phyloP scores from a whole-genome alignment of 2,113 vertebrate species.

The Taurulus bubalis region DNA sequence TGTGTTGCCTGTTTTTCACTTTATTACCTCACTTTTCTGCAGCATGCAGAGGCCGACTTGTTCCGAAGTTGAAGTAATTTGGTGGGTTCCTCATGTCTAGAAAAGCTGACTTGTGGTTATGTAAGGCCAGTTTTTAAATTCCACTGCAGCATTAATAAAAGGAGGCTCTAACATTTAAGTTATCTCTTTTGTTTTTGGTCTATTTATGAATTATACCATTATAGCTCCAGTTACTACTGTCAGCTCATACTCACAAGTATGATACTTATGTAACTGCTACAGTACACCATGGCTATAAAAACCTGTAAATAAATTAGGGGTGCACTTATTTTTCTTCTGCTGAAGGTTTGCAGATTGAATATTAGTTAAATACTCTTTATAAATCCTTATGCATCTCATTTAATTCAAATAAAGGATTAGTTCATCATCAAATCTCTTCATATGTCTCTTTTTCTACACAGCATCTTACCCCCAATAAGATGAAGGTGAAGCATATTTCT shows the following conservation, averaged over 20 bases:
- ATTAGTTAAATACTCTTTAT: neutral
- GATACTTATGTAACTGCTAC: neutral
- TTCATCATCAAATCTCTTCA: neutral
- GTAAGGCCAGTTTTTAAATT: conserved; percentile 5
- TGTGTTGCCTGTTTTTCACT: conserved; percentile 36
- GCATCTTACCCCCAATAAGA: neutral
- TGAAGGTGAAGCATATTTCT: neutral
- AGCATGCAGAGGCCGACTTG: neutral
- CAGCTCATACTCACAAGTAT: neutral
- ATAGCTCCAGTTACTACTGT: neutral
- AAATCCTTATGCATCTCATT: neutral
- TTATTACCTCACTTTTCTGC: conserved; percentile 46
- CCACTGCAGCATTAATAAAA: conserved; percentile 39
- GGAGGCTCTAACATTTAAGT: conserved; percentile 36
- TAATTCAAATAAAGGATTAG: neutral
- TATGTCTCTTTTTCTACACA: neutral
- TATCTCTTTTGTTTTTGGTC: conserved; percentile 8
- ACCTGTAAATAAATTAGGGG: neutral
- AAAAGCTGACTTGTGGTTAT: conserved; percentile 24
- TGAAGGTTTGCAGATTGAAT: neutral
- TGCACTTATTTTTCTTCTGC: neutral
- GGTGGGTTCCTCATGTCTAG: neutral
- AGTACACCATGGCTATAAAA: neutral
- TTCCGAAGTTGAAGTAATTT: conserved; percentile 28
- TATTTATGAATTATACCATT: conserved; percentile 33